phyloP scores from a whole-genome alignment of 1,140 invertebrate species.

The Chelonus insularis region DNA sequence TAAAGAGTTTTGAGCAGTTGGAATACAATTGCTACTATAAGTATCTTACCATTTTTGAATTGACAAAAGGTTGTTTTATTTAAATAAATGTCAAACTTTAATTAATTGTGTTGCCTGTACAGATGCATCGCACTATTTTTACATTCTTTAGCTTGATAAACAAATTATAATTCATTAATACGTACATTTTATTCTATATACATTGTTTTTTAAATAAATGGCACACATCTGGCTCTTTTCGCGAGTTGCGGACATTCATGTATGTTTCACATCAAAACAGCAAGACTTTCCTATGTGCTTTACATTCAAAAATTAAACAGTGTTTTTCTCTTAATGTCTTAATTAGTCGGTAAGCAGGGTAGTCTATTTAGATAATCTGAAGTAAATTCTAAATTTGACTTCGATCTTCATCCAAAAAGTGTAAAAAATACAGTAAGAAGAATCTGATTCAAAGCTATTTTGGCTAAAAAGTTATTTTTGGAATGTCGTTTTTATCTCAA shows the following conservation, averaged over 20 bases:
- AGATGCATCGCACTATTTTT: conserved; percentile 23
- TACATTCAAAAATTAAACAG: too few species aligned
- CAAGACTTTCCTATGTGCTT: not conserved
- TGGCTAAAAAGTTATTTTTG: too few species aligned
- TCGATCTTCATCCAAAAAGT: too few species aligned
- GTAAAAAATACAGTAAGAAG: too few species aligned
- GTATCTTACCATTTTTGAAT: conserved; percentile 17
- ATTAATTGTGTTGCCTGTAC: conserved; percentile 19
- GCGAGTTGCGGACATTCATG: not conserved
- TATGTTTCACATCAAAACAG: conserved; percentile 8
- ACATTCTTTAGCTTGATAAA: conserved; percentile 15
- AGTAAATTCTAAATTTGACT: too few species aligned
- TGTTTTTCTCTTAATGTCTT: too few species aligned
- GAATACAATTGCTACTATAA: conserved; percentile 26
- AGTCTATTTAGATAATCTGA: too few species aligned
- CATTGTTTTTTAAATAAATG: conserved; percentile 7
- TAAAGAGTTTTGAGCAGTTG: conserved; percentile 31
- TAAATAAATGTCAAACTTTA: not conserved
- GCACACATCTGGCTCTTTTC: not conserved
- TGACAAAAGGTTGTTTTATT: not conserved
- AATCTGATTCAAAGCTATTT: too few species aligned
- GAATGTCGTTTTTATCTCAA: too few species aligned
- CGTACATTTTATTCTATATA: conserved; percentile 24
- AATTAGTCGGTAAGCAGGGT: too few species aligned
- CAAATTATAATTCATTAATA: conserved; percentile 22